These are phyloP conservation scores for Dipus sagitta DNA, from an alignment of 2,797 vertebrate genomes.

Conservation along the genomic window DNA sequence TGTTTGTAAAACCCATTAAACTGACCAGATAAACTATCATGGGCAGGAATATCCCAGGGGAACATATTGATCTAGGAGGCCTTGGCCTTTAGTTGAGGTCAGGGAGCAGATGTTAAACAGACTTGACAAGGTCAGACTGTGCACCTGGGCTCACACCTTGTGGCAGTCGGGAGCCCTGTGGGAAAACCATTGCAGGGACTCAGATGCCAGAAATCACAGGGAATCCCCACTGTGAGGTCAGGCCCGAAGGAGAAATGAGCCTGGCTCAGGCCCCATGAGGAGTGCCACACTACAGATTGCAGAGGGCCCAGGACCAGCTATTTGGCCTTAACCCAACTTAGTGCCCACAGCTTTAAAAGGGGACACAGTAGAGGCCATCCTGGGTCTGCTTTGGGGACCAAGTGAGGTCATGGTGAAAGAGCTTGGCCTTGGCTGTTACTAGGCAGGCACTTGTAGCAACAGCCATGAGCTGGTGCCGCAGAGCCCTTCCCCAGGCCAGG, in stretches of 20 bases:
- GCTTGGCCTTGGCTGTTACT: neutral
- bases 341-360: neutral
- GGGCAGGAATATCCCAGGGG: too few relatives aligned
- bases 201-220: neutral
- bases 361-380: accelerated
- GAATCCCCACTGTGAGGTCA: neutral
- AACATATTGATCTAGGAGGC: neutral
- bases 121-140: neutral
- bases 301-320: neutral
- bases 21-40: too few relatives aligned
- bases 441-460: neutral
- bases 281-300: neutral
- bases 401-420: neutral
- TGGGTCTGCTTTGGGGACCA: neutral
- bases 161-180: neutral
- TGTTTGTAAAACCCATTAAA: too few relatives aligned
- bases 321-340: too few relatives aligned
- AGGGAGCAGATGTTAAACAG: neutral
- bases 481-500: neutral
- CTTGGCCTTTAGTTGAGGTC: neutral
- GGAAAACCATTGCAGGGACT: neutral
- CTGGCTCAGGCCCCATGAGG: neutral
- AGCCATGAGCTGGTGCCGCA: neutral
- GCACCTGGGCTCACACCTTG: too few relatives aligned
- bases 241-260: too few relatives aligned